phyloP scores from a whole-genome alignment of 2,113 vertebrate species.

The Canis aureus region DNA sequence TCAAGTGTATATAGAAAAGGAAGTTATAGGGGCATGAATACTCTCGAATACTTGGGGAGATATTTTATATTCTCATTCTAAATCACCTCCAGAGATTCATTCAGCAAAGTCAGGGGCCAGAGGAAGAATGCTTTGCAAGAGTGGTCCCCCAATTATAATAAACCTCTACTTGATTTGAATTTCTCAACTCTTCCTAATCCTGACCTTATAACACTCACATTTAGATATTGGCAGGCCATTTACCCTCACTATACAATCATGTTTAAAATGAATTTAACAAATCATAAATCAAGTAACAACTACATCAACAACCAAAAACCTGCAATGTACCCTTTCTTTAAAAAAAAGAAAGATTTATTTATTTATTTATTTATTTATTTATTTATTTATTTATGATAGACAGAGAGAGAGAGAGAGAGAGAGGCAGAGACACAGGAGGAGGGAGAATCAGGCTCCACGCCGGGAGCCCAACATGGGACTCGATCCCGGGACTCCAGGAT shows the following conservation, averaged over 20 bases:
- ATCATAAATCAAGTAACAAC: neutral
- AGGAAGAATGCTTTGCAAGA: neutral
- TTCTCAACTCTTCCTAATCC: neutral
- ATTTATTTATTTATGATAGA: too few relatives aligned
- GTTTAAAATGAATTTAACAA: neutral
- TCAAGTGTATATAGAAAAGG: too few relatives aligned
- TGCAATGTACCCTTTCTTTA: neutral
- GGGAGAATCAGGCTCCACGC: too few relatives aligned
- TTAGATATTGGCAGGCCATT: neutral
- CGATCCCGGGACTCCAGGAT: too few relatives aligned
- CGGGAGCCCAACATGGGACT: too few relatives aligned
- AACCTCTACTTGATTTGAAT: neutral
- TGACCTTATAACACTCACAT: neutral
- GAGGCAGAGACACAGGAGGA: too few relatives aligned
- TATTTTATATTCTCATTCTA: neutral
- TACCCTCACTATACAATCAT: neutral
- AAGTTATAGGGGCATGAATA: neutral
- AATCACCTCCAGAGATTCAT: neutral
- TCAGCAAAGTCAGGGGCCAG: neutral
- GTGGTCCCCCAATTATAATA: neutral
- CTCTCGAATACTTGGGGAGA: neutral
- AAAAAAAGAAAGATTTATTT: too few relatives aligned
- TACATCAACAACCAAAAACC: neutral
- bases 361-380: too few relatives aligned
- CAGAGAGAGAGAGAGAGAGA: too few relatives aligned